Base-by-base conservation (phyloP, 2,113 vertebrate species). In the Mastomys natalensis region DNA sequence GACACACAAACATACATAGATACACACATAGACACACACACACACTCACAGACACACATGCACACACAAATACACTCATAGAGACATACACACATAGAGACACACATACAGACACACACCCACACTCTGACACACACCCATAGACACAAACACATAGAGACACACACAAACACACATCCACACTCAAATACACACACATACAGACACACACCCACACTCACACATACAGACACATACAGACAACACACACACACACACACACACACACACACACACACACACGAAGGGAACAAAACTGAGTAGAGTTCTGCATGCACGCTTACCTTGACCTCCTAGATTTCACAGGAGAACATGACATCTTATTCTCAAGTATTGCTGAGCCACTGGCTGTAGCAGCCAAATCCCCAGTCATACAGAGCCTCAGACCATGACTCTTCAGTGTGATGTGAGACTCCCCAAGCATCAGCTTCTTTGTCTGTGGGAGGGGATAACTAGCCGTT, bases 61-160 rank as follows among this genome's bases (percentile, higher is more conserved):
- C 13, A 8, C 4, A 43, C 6, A 51, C 1, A 4, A 8, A 12
- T 16, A 40, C 66, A 3, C 3, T 4, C 60, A 60, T 21, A 60
- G 58, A 60, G 51, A 51, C 22, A 62, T 0, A 58, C 16, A 8
- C 16, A 8, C 60, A 72, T 6, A 12, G 1, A 5, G 22, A n/a
- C 3, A 13, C 1, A 17, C 8, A 1, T 40, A 29, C 1, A 70
- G 60, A 3, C 13, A 58, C n/a, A 7, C 40, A n/a, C 24, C 1
- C 10, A 2, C 3, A 5, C 51, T 64, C 5, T 19, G 37, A 72
- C 26, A 66, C 29, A 70, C 24, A 70, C 4, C 6, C 68, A n/a
- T 3, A 1, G 34, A 26, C 1, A 55, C 51, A 8, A 17, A 53
- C 70, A 12, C 34, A n/a, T 16, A 72, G 24, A 58, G 16, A 58